Evolutionary conservation across 2,113 vertebrate genomes (phyloP).

Genomic region (Felis chaus): DNA sequence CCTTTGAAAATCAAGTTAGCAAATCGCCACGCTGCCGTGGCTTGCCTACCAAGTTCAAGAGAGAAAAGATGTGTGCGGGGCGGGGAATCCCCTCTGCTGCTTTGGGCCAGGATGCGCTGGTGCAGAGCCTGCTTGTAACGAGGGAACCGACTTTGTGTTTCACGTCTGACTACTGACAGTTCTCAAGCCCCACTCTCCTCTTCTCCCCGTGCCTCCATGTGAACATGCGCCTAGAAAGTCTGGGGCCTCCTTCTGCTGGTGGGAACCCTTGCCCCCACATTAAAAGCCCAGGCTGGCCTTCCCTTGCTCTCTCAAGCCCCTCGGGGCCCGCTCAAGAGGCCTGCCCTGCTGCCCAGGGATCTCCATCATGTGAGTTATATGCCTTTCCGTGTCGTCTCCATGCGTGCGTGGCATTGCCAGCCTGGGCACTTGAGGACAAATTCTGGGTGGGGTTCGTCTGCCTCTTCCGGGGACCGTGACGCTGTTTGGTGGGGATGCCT

Average conservation of each 20-base stretch:
- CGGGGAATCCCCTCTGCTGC: rapidly evolving
- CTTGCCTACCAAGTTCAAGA: neutral
- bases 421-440: neutral
- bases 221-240: neutral
- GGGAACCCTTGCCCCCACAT: neutral
- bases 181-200: neutral
- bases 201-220: neutral
- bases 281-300: neutral
- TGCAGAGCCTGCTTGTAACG: neutral
- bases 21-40: neutral
- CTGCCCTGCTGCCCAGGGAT: neutral
- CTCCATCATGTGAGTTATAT: neutral
- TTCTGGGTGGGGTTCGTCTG: neutral
- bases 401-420: too few species aligned
- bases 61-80: neutral
- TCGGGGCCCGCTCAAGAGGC: neutral
- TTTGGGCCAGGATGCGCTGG: rapidly evolving
- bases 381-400: neutral
- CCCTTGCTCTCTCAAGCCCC: neutral
- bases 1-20: neutral
- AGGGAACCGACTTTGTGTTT: neutral
- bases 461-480: neutral
- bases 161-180: neutral
- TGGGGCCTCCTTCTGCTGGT: rapidly evolving
- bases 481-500: neutral